phyloP scores from a whole-genome alignment of 2,797 vertebrate genomes.

The Cossypha niveicapilla region DNA sequence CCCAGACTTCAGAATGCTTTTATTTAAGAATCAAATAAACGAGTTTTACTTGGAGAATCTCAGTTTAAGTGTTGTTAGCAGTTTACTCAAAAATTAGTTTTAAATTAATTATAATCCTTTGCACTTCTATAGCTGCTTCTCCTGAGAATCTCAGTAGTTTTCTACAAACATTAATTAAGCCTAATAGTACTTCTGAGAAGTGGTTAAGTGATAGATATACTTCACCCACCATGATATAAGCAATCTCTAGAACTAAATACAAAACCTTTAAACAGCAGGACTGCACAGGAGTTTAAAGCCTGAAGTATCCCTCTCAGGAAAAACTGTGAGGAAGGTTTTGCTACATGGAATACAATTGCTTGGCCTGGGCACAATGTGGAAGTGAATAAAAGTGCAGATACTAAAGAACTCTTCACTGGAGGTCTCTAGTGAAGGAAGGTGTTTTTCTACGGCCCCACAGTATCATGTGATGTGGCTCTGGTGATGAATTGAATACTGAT shows the following conservation, averaged over 20 bases:
- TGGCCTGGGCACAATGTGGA: background rate
- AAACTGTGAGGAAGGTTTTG: background rate
- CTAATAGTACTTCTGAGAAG: conserved; percentile 45
- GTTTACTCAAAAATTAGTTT: conserved; percentile 14
- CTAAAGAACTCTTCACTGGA: background rate
- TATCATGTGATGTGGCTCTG: background rate
- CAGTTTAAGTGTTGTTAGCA: background rate
- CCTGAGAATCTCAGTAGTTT: conserved; percentile 15
- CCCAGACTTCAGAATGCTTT: background rate
- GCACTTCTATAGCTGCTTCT: conserved; percentile 28
- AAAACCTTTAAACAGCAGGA: background rate
- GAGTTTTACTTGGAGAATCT: background rate
- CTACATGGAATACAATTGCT: background rate
- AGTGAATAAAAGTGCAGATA: background rate
- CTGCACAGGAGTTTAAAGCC: background rate
- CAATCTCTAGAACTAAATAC: background rate
- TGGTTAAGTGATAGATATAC: conserved; percentile 9
- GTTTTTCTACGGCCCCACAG: background rate
- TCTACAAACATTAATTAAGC: conserved; percentile 54
- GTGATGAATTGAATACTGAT: background rate
- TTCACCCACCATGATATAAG: background rate
- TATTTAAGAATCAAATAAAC: background rate
- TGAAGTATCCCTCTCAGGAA: background rate
- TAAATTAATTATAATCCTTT: conserved; percentile 38
- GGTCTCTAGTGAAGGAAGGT: background rate